Conservation (phyloP, 2,113 vertebrate genomes). For the Rissa tridactyla region DNA sequence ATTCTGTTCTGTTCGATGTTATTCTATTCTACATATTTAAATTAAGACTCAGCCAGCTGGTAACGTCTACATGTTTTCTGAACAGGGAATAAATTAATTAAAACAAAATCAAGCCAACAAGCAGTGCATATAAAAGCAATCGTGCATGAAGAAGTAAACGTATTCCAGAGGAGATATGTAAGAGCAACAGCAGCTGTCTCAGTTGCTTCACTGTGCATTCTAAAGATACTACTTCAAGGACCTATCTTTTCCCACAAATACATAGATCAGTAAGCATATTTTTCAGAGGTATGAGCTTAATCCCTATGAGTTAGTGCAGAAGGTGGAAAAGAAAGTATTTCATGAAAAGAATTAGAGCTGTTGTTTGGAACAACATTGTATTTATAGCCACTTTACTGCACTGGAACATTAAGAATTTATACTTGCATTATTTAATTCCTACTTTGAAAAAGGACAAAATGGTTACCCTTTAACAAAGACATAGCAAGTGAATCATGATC, state of each 20-base stretch:
- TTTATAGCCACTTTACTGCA: not conserved
- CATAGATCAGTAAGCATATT: not conserved
- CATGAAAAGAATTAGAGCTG: not conserved
- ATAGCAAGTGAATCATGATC: not conserved
- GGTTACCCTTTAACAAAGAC: not conserved
- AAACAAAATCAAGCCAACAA: not conserved
- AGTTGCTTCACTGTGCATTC: not conserved
- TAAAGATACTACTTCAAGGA: not conserved
- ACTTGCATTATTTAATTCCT: not conserved
- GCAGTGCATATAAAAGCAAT: not conserved
- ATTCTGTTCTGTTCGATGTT: not conserved
- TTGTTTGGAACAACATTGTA: not conserved
- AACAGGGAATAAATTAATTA: slow-evolving; percentile 22
- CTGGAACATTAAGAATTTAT: not conserved
- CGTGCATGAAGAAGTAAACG: not conserved
- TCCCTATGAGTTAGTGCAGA: not conserved
- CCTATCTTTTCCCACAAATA: not conserved
- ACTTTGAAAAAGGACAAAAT: not conserved
- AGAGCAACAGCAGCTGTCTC: not conserved
- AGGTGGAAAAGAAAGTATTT: not conserved
- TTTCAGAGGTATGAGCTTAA: not conserved
- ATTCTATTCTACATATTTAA: not conserved
- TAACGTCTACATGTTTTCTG: not conserved
- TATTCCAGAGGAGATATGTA: not conserved
- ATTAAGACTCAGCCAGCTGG: not conserved